Evolutionary conservation across 2,113 vertebrate genomes (phyloP), one percentile per base, ranked within the genome.

Genomic region (Epinephelus lanceolatus): DNA sequence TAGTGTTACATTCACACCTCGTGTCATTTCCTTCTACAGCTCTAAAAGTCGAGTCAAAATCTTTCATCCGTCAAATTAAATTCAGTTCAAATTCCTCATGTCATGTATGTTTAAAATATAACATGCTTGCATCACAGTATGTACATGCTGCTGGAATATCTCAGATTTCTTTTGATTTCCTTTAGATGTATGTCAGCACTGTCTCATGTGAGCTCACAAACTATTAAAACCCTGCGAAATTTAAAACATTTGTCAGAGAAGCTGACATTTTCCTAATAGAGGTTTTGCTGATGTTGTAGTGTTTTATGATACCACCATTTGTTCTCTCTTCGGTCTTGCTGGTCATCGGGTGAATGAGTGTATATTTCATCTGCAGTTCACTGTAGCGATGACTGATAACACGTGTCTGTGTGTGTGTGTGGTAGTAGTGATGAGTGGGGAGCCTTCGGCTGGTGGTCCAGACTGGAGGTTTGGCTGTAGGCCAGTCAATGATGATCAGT

Each of bases 381-480:
- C 56, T 62, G 3, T n/a, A 49, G 63, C 51, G 72, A 80, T 86
- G 85, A 80, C 81, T 86, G 83, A 86, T 75, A 76, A 76, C 57
- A 62, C 8, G 17, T 75, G 67, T 80, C 45, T 56, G 9, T 72
- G 21, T 85, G 80, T 66, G 86, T 66, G 86, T 82, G 68, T 78
- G 78, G 71, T 81, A 19, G 51, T 1, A 52, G 67, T 72, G 83
- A 80, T 89, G 74, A 86, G 84, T 77, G 84, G 83, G 73, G 78
- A 71, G 79, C 23, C 76, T 85, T 79, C 11, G 71, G 81, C 52
- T 82, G 78, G 83, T 78, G 89, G 80, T 91, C 85, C 82, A 88
- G 89, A 81, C 85, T 42, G 19, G 63, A 65, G 81, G 79, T 84
- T 80, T 86, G 88, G 88, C 78, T 13, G 45, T 55, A 40, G 78